These are phyloP conservation scores for Coreoperca whiteheadi DNA, from an alignment of 2,113 vertebrate species.

Conservation along the genomic window DNA sequence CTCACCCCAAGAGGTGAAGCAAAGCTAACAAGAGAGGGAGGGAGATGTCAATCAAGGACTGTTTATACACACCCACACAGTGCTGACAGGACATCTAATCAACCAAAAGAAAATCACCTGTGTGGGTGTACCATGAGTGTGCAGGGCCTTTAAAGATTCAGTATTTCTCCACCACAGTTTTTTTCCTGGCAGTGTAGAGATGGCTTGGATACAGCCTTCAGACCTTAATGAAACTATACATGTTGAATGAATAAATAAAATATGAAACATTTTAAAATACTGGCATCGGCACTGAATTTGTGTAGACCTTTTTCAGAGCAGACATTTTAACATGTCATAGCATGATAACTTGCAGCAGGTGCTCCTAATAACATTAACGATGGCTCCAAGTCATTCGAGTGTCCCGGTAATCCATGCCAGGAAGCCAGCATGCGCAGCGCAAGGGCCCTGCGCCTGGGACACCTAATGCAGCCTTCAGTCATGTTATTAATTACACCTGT, in stretches of 20 bases:
- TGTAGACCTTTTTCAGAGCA: neutral
- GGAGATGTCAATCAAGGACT: neutral
- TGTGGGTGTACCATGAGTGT: neutral
- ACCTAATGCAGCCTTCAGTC: conserved; percentile 16
- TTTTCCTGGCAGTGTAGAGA: neutral
- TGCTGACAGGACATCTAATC: neutral
- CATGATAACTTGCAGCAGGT: neutral
- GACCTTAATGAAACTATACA: neutral
- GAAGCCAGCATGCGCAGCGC: conserved; percentile 3
- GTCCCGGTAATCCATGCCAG: neutral
- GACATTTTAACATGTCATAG: neutral
- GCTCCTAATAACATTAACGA: conserved; percentile 13
- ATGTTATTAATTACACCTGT: conserved; percentile 20
- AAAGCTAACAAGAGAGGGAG: neutral
- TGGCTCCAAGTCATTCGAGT: neutral
- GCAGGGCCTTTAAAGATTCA: neutral
- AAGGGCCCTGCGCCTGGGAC: neutral
- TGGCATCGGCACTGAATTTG: neutral
- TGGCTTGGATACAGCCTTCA: conserved; percentile 1
- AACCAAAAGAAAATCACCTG: neutral
- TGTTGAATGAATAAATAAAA: neutral
- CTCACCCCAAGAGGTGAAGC: neutral
- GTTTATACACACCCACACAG: neutral
- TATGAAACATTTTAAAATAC: neutral
- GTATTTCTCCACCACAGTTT: neutral